These are phyloP conservation scores for Meganola albula DNA, from an alignment of 2,888 invertebrate genomes.

Conservation along the genomic window DNA sequence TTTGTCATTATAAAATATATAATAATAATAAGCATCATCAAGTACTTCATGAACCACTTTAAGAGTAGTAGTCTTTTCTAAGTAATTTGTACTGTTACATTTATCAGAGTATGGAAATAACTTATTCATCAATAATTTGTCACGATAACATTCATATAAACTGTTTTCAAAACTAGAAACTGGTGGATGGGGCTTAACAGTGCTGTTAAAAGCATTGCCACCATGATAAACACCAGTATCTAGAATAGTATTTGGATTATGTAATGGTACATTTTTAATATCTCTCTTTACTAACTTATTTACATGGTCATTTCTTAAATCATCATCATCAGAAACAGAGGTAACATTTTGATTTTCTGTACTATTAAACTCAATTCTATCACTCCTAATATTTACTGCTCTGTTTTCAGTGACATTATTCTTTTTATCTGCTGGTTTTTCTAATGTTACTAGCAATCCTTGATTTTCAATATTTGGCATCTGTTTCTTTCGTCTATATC, in stretches of 20 bases:
- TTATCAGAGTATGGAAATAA: conserved; percentile 82
- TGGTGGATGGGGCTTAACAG: conserved; percentile 77
- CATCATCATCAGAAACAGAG: neutral
- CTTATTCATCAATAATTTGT: conserved; percentile 84
- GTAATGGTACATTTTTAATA: conserved; percentile 44
- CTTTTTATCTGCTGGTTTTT: conserved; percentile 43
- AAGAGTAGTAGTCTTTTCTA: conserved; percentile 81
- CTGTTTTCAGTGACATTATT: conserved; percentile 1
- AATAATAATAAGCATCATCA: conserved; percentile 90
- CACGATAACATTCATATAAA: conserved; percentile 85
- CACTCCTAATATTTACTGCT: neutral
- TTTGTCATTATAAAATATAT: conserved; percentile 93
- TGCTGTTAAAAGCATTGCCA: conserved; percentile 81
- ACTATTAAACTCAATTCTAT: conserved; percentile 3
- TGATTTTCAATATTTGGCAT: conserved; percentile 79
- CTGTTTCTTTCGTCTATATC: conserved; percentile 80
- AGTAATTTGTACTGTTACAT: conserved; percentile 83
- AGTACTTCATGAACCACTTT: conserved; percentile 84
- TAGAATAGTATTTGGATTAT: conserved; percentile 75
- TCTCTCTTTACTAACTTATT: conserved; percentile 41
- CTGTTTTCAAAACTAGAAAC: conserved; percentile 91
- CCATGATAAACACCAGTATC: conserved; percentile 88
- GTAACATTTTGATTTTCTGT: neutral
- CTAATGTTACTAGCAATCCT: conserved; percentile 70
- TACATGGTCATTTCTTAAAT: conserved; percentile 9